phyloP scores from a whole-genome alignment of 2,797 vertebrate species.

The Apogon talboti region DNA sequence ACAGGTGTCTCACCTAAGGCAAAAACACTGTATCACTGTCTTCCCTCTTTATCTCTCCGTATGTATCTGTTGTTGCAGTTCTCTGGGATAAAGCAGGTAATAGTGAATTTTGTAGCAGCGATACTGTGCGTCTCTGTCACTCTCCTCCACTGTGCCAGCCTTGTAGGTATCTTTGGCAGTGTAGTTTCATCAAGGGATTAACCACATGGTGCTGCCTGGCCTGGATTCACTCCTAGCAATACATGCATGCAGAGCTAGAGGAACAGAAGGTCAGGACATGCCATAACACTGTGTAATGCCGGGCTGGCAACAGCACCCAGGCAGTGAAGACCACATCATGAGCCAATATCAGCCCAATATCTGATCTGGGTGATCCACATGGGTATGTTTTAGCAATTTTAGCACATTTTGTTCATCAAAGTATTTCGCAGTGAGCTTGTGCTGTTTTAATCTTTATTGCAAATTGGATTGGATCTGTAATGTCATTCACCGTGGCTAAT shows the following conservation, averaged over 20 bases:
- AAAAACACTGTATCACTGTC: slow-evolving; percentile 66
- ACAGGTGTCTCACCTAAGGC: slow-evolving; percentile 80
- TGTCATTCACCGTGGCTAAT: slow-evolving; percentile 32
- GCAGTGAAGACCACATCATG: slow-evolving; percentile 11
- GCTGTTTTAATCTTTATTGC: slow-evolving; percentile 47
- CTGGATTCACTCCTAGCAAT: slow-evolving; percentile 54
- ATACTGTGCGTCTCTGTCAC: slow-evolving; percentile 25
- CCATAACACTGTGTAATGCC: slow-evolving; percentile 59
- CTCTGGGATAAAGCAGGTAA: slow-evolving; percentile 39
- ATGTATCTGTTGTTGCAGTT: slow-evolving; percentile 60
- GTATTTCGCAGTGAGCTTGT: slow-evolving; percentile 24
- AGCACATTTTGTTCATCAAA: slow-evolving; percentile 21
- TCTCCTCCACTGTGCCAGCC: slow-evolving; percentile 28
- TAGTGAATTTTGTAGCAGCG: slow-evolving; percentile 32
- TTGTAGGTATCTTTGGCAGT: slow-evolving; percentile 54
- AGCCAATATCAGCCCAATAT: slow-evolving; percentile 23
- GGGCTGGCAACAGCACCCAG: slow-evolving; percentile 39
- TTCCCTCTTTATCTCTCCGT: slow-evolving; percentile 53
- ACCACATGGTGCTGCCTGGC: slow-evolving; percentile 54
- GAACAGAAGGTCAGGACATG: slow-evolving; percentile 77
- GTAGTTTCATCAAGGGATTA: slow-evolving; percentile 69
- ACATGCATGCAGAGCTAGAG: slow-evolving; percentile 53
- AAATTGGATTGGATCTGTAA: slow-evolving; percentile 59
- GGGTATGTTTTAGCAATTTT: slow-evolving; percentile 11
- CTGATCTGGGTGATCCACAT: slow-evolving; percentile 30